phyloP scores from a whole-genome alignment of 2,797 vertebrate species.

The Acanthis flammea region DNA sequence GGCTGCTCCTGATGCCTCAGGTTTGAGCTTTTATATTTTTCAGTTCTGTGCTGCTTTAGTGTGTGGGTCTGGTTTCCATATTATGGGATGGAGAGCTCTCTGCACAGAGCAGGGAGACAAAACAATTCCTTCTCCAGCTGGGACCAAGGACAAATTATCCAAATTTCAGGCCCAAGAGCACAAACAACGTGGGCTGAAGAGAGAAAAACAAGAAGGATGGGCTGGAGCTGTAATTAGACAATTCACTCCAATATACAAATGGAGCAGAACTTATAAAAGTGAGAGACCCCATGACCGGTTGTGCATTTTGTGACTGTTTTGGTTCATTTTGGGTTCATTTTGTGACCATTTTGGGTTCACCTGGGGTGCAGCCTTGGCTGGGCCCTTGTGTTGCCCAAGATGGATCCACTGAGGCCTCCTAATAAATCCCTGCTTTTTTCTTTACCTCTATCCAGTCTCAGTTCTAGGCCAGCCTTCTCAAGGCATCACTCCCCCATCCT shows the following conservation, averaged over 20 bases:
- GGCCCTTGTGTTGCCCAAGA: background rate
- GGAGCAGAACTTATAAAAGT: no score
- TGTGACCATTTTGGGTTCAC: background rate
- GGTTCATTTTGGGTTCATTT: background rate
- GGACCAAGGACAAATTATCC: background rate
- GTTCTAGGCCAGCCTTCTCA: background rate
- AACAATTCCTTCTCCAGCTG: background rate
- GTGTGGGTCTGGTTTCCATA: background rate
- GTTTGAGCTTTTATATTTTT: background rate
- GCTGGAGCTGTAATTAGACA: background rate
- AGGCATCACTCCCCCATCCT: background rate
- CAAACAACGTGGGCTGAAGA: background rate
- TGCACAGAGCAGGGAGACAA: background rate
- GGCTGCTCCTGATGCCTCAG: background rate
- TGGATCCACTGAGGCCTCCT: background rate
- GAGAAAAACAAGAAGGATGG: background rate
- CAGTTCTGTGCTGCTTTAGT: background rate
- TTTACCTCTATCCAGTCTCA: background rate
- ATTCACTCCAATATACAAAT: background rate
- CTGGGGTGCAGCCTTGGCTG: background rate
- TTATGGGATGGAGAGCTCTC: background rate
- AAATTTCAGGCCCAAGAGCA: background rate
- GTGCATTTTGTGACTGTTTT: background rate
- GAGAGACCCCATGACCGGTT: rapidly evolving
- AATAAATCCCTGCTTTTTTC: background rate